Conservation (phyloP, 2,797 vertebrate genomes). For the Pantherophis vulpinus region DNA sequence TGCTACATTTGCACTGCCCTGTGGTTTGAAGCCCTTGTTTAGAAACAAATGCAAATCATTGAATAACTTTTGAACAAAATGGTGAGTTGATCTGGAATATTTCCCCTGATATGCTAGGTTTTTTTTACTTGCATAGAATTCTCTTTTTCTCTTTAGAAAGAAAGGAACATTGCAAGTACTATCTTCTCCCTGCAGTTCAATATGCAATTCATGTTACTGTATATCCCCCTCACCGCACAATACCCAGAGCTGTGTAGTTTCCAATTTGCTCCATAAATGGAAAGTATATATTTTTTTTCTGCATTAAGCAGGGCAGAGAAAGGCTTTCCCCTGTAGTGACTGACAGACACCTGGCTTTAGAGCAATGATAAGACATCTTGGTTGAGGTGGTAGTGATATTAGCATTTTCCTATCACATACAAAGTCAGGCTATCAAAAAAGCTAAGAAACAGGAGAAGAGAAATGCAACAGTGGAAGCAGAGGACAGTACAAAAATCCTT, state of each 20-base stretch:
- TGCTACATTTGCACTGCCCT: not conserved
- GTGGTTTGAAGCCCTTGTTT: not conserved
- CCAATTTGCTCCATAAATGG: not conserved
- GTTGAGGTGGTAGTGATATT: not conserved
- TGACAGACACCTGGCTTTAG: not conserved
- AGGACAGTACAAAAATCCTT: slow-evolving; percentile 17
- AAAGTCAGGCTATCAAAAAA: not conserved
- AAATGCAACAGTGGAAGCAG: not conserved
- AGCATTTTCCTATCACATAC: not conserved
- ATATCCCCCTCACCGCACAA: not conserved
- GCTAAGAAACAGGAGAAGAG: not conserved
- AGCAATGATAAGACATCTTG: not conserved
- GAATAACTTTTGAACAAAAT: not conserved
- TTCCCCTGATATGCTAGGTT: not conserved
- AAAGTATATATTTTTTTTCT: not conserved
- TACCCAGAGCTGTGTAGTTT: not conserved
- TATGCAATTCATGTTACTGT: not conserved
- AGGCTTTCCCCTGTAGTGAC: not conserved
- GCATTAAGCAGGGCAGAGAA: not conserved
- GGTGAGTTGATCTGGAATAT: not conserved
- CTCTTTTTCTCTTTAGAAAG: not conserved
- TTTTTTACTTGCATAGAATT: not conserved
- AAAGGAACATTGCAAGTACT: not conserved
- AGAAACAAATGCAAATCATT: not conserved
- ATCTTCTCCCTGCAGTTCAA: not conserved